Evolutionary conservation across 2,888 invertebrate species (phyloP), one percentile per base, ranked within the genome.

Genomic region (Coenonympha arcania): DNA sequence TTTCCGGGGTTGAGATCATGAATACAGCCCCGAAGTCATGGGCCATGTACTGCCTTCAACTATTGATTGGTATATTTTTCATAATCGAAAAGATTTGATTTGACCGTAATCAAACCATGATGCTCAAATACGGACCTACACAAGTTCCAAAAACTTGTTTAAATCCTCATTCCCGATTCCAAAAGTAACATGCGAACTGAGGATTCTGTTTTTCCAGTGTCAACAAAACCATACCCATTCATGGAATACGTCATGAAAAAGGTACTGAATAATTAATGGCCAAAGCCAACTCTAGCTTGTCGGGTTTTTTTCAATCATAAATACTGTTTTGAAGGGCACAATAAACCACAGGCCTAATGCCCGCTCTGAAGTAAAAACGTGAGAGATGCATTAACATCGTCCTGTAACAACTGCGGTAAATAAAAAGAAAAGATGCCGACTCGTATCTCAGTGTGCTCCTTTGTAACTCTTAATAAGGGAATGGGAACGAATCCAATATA

Each of bases 371-470:
- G 50, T 53, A 57, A 56, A 52, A 59, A 60, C 60, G 59, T 59
- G 58, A 62, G 54, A 55, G 48, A 53, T 52, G 56, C 59, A 59
- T 62, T 57, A 61, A 59, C 59, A 57, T 58, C 55, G 40, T 55
- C 49, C 55, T 56, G 55, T 36, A 48, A 48, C 43, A 54, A 54
- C 48, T 50, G 50, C 48, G 31, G 44, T 48, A 54, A 54, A 54
- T 54, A 54, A 50, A 54, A 54, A 50, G 34, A 34, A 46, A 50
- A 19, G 37, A 37, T 37, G 13, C 31, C 42, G 13, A 40, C 51
- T 43, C 51, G 45, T 54, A 51, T 41, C 42, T 45, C 45, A 42
- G 45, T 40, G 44, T 51, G 30, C 48, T 51, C 54, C 52, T 55
- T 55, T 55, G 52, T 55, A 52, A 43, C 47, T 52, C 55, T 55